Evolutionary conservation across 64 coral and sea anemone species (phyloP).

Genomic region (Montipora sp.): DNA sequence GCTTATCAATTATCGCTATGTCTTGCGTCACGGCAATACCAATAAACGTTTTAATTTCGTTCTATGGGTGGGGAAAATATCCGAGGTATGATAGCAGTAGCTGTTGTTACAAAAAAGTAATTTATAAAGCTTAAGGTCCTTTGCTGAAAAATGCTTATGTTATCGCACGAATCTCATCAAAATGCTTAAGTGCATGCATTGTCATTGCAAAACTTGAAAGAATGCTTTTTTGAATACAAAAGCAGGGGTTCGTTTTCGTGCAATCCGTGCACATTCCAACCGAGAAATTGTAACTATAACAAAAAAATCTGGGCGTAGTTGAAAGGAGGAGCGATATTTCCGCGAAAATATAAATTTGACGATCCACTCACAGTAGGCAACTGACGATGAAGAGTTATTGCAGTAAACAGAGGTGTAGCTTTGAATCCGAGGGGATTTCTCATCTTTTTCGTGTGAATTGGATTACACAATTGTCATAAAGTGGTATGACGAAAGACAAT

Average conservation of each 20-base stretch:
- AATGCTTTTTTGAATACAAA: neutral
- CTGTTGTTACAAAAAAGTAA: neutral
- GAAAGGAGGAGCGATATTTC: constrained; percentile 19
- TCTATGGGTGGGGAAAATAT: constrained; percentile 16
- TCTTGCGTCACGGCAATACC: neutral
- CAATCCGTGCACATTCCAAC: neutral
- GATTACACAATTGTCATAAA: constrained; percentile 5
- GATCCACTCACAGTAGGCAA: neutral
- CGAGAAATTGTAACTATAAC: neutral
- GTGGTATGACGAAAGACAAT: neutral
- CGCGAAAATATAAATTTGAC: neutral
- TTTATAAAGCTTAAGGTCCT: constrained; percentile 6
- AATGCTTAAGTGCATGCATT: neutral
- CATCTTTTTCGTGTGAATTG: constrained; percentile 9
- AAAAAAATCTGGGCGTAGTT: constrained; percentile 7
- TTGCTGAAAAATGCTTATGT: constrained; percentile 9
- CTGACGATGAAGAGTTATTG: neutral
- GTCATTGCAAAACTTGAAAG: constrained; percentile 7
- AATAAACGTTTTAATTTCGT: constrained; percentile 4
- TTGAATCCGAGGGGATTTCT: neutral
- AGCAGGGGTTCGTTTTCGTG: neutral
- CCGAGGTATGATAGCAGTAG: constrained; percentile 12
- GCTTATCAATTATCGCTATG: neutral
- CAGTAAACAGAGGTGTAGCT: constrained; percentile 17
- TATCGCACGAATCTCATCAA: neutral